These are phyloP conservation scores for Ctenoplectra terminalis DNA, from an alignment of 1,140 invertebrate genomes.

Conservation along the genomic window DNA sequence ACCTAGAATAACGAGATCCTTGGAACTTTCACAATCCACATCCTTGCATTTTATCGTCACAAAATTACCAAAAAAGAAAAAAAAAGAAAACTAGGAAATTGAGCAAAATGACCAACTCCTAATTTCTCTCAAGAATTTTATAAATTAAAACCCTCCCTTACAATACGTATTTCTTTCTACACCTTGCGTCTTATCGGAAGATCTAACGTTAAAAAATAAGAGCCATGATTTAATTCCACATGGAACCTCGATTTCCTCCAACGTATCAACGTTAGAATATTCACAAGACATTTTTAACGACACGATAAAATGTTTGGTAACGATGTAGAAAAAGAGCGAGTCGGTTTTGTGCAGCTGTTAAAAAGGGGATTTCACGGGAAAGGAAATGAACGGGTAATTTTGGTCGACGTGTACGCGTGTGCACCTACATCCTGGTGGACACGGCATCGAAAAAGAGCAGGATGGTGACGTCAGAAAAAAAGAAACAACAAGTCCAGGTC, in stretches of 20 bases:
- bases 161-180: too few relatives aligned
- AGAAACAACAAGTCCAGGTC: constrained; percentile 25
- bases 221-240: too few relatives aligned
- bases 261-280: too few relatives aligned
- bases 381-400: constrained; percentile 38
- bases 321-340: neutral
- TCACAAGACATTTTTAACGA: neutral
- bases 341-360: neutral
- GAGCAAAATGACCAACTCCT: too few relatives aligned
- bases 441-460: constrained; percentile 58
- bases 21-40: neutral
- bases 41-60: neutral
- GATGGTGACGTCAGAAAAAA: constrained; percentile 58
- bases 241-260: too few relatives aligned
- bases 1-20: neutral
- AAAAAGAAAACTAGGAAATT: too few relatives aligned
- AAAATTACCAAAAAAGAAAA: neutral
- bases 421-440: constrained; percentile 28
- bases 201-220: too few relatives aligned
- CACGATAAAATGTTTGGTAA: neutral
- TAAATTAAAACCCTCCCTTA: too few relatives aligned
- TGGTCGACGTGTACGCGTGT: neutral
- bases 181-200: too few relatives aligned
- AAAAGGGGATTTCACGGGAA: constrained; percentile 28
- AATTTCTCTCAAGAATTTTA: too few relatives aligned